Conservation (phyloP, 2,113 vertebrate species). For the Penelope pileata region DNA sequence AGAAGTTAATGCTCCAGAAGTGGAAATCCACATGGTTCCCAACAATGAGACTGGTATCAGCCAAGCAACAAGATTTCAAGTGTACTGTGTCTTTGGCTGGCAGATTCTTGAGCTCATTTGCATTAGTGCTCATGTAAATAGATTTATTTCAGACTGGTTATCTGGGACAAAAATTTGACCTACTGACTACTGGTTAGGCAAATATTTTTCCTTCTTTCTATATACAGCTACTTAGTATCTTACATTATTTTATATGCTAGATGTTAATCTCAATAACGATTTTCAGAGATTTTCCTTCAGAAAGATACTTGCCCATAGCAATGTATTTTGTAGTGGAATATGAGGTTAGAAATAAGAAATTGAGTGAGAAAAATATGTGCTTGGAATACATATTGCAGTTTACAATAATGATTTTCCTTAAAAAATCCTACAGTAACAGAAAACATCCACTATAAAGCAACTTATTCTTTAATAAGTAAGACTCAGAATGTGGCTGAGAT, state of each 20-base stretch:
- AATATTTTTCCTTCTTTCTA: not conserved
- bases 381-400: not conserved
- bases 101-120: slow-evolving; percentile 3
- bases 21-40: slow-evolving; percentile 2
- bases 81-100: not conserved
- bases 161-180: not conserved
- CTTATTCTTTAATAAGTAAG: not conserved
- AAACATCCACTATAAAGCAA: not conserved
- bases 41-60: not conserved
- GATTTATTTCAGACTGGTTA: not conserved
- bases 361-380: not conserved
- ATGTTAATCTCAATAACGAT: not conserved
- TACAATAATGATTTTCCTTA: not conserved
- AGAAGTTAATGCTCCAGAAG: slow-evolving; percentile 23
- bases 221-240: not conserved
- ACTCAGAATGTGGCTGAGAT: not conserved
- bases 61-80: not conserved
- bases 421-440: not conserved
- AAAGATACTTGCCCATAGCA: not conserved
- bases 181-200: not conserved
- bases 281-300: not conserved
- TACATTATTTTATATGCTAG: not conserved
- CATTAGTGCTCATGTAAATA: not conserved
- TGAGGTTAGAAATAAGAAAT: not conserved
- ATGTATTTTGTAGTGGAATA: not conserved